Evolutionary conservation across 2,113 vertebrate genomes (phyloP), one percentile per base, ranked within the genome.

Genomic region (Epinephelus moara): DNA sequence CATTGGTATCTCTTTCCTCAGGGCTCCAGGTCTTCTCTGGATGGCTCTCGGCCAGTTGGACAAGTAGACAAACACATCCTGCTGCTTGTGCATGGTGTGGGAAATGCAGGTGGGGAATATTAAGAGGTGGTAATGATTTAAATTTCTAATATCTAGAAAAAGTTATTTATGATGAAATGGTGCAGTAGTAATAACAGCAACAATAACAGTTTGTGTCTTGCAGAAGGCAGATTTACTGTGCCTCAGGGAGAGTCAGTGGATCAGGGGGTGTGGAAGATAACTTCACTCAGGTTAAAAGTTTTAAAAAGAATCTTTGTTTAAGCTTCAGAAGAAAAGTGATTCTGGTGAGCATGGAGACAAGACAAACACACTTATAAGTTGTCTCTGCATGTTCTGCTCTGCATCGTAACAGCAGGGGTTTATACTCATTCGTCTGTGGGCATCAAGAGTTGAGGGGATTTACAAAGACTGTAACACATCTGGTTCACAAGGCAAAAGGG

Each of bases 21-120:
- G 97, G 95, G 94, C 49, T 96, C 96, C 74, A 97, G 96, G 74
- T 96, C 95, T 21, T 97, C 97, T 64, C 80, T 97, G 86, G 98
- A 99, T 71, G 93, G 97, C 27, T 86, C 97, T 18, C 96, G 98
- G 42, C 97, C 96, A 1, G 96, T 99, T 81, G 97, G 98, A 87
- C 98, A 98, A 60, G 96, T 97, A 37, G 98, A 99, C 94, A 98
- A 97, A 74, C 98, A 99, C 84, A 99, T 99, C 89, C 96, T 99
- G 83, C 94, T 99, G 62, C 94, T 97, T 82, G 98, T 99, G 14
- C 98, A 99, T 82, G 98, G 98, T 18, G 97, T 99, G 6, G 97
- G 96, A 30, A 96, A 94, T 57, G 98, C 98, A 93, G 98, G 98
- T 99, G 42, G 13, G 49, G 61, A 50, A 40, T 6, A 37, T 49